Conservation (phyloP, 2,797 vertebrate species). For the Gouania willdenowi region DNA sequence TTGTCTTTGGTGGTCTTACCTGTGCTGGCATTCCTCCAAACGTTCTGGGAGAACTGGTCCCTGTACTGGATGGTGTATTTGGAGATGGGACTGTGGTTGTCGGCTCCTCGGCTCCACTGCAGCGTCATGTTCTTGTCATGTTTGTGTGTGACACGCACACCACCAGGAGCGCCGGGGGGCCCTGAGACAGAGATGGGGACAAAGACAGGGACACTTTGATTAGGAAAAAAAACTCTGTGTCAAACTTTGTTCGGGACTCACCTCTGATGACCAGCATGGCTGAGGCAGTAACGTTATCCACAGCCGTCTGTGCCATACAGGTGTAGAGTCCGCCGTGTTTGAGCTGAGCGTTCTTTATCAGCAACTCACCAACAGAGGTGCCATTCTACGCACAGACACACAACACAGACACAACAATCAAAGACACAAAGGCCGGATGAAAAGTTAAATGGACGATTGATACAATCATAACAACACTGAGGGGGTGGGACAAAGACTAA, state of each 20-base stretch:
- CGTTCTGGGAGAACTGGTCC: slow-evolving; percentile 73
- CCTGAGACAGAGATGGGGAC: slow-evolving; percentile 64
- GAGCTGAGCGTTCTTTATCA: slow-evolving; percentile 87
- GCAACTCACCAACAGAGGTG: slow-evolving; percentile 85
- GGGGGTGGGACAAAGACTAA: too few species aligned
- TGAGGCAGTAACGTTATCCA: slow-evolving; percentile 88
- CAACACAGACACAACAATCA: slow-evolving; percentile 1
- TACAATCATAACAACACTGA: too few species aligned
- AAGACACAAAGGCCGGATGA: too few species aligned
- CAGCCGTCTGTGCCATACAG: slow-evolving; percentile 91
- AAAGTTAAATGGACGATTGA: too few species aligned
- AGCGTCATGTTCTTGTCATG: slow-evolving; percentile 80
- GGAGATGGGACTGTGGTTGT: slow-evolving; percentile 96
- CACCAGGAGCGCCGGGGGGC: slow-evolving; percentile 91
- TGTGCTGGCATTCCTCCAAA: slow-evolving; percentile 91
- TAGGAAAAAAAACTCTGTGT: too few species aligned
- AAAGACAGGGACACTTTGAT: not conserved
- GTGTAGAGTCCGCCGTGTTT: slow-evolving; percentile 87
- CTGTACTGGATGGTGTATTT: slow-evolving; percentile 90
- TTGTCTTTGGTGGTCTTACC: too few species aligned
- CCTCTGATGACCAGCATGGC: slow-evolving; percentile 93
- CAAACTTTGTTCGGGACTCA: slow-evolving; percentile 59
- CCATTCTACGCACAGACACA: slow-evolving; percentile 66
- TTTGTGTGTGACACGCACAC: slow-evolving; percentile 82
- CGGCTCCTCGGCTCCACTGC: slow-evolving; percentile 91